A percentile compares a stretch with the other conserved stretches of the same genome.
Conservation (phyloP, 1,140 invertebrate genomes). For the Drosophila lacteicornis region DNA sequence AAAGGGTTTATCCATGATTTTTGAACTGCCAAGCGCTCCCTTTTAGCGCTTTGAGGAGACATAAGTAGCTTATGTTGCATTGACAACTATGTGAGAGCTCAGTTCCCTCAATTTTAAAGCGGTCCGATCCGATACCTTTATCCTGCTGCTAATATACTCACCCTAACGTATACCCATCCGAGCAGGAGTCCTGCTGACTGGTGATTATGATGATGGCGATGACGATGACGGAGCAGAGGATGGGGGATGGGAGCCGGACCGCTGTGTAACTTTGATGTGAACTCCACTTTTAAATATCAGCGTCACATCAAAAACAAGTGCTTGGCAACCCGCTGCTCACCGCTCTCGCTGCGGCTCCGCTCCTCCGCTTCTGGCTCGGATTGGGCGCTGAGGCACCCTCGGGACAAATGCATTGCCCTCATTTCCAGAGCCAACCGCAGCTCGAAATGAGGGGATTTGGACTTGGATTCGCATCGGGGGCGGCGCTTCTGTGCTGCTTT, state of each 20-base stretch:
- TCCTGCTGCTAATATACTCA: constrained; percentile 22
- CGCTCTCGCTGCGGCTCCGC: constrained; percentile 3
- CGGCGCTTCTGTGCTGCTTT: constrained; percentile 8
- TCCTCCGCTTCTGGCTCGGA: constrained; percentile 17
- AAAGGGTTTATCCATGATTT: constrained; percentile 9
- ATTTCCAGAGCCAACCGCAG: constrained; percentile 64
- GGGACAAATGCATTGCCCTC: constrained; percentile 75
- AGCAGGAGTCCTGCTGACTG: constrained; percentile 13
- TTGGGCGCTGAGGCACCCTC: constrained; percentile 44
- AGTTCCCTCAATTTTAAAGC: constrained; percentile 2
- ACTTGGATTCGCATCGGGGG: constrained; percentile 14
- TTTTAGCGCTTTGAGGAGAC: background rate
- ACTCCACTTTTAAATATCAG: constrained; percentile 79
- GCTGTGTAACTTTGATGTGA: constrained; percentile 64
- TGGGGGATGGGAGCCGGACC: constrained; percentile 30
- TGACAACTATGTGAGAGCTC: constrained; percentile 18
- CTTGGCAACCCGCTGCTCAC: constrained; percentile 57
- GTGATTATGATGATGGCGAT: constrained; percentile 13
- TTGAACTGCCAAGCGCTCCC: background rate
- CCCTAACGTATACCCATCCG: constrained; percentile 6
- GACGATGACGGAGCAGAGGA: constrained; percentile 29
- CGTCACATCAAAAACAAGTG: constrained; percentile 76
- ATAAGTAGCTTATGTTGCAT: constrained; percentile 46
- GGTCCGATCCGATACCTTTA: constrained; percentile 3
- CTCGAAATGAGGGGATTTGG: constrained; percentile 17